Evolutionary conservation across 2,888 invertebrate species (phyloP).

Genomic region (Isotomurus palustris): DNA sequence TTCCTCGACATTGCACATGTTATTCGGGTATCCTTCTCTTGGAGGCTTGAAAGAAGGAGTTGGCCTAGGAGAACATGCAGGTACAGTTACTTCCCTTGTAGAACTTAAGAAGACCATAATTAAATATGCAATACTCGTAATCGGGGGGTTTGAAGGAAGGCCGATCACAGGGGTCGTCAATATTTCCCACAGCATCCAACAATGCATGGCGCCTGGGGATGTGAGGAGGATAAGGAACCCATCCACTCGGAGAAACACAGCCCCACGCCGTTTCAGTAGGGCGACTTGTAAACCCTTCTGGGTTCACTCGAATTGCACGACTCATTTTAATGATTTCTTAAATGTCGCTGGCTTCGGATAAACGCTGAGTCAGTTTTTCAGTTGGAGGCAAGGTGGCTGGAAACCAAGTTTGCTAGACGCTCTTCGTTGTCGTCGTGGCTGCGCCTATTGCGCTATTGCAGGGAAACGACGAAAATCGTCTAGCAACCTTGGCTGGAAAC

Average conservation of each 20-base stretch:
- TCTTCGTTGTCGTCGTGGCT: no score
- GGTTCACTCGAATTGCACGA: slow-evolving; percentile 11
- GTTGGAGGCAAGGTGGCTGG: no score
- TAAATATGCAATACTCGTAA: slow-evolving; percentile 26
- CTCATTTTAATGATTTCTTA: slow-evolving; percentile 13
- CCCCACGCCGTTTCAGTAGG: slow-evolving; percentile 35
- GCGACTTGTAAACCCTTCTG: slow-evolving; percentile 18
- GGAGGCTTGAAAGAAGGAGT: slow-evolving; percentile 40
- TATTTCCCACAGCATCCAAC: slow-evolving; percentile 35
- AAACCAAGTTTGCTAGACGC: no score
- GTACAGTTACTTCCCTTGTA: not conserved
- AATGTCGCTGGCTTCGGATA: no score
- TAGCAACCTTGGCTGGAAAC: no score
- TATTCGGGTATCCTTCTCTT: slow-evolving; percentile 41
- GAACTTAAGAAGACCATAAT: not conserved
- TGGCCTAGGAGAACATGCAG: slow-evolving; percentile 20
- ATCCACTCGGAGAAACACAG: slow-evolving; percentile 32
- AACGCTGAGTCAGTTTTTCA: no score
- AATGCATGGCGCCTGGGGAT: slow-evolving; percentile 39
- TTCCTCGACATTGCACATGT: slow-evolving; percentile 37
- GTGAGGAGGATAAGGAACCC: slow-evolving; percentile 38
- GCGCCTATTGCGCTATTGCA: no score
- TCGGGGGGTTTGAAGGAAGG: slow-evolving; percentile 36
- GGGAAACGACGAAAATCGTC: no score
- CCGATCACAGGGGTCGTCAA: slow-evolving; percentile 43